Base-by-base conservation (phyloP, 2,113 vertebrate genomes). In the Holacanthus passer region DNA sequence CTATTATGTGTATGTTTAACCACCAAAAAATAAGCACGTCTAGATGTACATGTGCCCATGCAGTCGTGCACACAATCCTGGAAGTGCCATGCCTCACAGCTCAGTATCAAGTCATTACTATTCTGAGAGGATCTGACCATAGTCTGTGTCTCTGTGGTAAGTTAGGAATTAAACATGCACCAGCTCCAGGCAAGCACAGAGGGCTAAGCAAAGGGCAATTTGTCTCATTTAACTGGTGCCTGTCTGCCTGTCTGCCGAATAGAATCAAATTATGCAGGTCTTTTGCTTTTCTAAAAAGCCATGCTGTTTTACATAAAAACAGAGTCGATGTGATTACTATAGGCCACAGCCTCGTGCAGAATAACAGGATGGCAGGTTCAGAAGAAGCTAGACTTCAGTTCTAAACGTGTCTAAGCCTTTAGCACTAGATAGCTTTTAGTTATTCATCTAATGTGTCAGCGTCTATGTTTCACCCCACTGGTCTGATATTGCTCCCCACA, bases 191-290 rank as follows among this genome's bases (percentile, higher is more conserved):
- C 56, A 0, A 83, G 81, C 82, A 82, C 83, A 92, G 62, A 86
- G 77, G 87, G 89, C 64, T 73, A 81, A 89, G 83, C 81, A 91
- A 88, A 92, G 92, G 89, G 83, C 88, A 89, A 89, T 91, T 89
- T 91, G 87, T 90, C 79, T 91, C 83, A 92, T 91, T 91, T 89
- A 89, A 85, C 85, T 83, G 83, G 86, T 84, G 82, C 58, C 87
- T 66, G 85, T 79, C 79, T 79, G 76, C 64, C 64, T 65, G 77
- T 73, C 81, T 79, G 73, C 77, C 3, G 12, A 73, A 87, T 59
- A 16, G 41, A 85, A 90, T 91, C 50, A 41, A 79, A 91, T 89
- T 83, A 86, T 80, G 79, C 75, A 56, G 60, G 53, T 84, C 77
- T 77, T 87, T 84, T 79, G 65, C 70, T 79, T 81, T 85, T 89